phyloP scores from a whole-genome alignment of 2,113 vertebrate genomes.

The Notechis scutatus region DNA sequence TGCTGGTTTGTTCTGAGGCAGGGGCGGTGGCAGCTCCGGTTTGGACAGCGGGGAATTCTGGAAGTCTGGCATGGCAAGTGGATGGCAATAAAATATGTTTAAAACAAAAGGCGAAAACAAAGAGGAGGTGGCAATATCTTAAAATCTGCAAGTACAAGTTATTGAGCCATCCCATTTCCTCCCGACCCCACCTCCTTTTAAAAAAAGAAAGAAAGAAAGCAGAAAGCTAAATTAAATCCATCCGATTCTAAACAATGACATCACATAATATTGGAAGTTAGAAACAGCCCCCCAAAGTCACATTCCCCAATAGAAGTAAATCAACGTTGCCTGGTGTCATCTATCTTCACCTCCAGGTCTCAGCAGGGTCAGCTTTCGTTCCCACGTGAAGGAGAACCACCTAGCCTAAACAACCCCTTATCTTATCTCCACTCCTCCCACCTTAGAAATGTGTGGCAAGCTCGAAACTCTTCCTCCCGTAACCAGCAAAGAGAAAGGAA shows the following conservation, averaged over 20 bases:
- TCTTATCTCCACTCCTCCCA: no score
- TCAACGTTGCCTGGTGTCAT: no score
- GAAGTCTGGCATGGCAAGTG: constrained; percentile 78
- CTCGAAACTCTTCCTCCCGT: no score
- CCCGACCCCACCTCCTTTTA: background rate
- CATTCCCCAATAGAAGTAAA: no score
- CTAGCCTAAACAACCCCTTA: no score
- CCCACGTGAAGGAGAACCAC: no score
- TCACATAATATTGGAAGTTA: background rate
- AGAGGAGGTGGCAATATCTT: background rate
- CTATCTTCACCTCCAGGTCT: no score
- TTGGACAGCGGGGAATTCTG: constrained; percentile 77
- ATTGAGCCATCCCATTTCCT: background rate
- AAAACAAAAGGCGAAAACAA: no score
- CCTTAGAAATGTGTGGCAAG: no score
- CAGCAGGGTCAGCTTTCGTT: no score
- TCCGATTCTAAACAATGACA: background rate
- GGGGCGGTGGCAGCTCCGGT: constrained; percentile 69
- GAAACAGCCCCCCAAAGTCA: no score
- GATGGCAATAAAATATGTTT: constrained; percentile 65
- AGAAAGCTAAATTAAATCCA: background rate
- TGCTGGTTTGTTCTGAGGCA: constrained; percentile 71
- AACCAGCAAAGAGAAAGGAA: no score
- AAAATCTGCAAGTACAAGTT: background rate
- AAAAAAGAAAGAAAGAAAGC: background rate